Evolutionary conservation across 2,888 invertebrate species (phyloP).

Genomic region (Stenichneumon culpator): DNA sequence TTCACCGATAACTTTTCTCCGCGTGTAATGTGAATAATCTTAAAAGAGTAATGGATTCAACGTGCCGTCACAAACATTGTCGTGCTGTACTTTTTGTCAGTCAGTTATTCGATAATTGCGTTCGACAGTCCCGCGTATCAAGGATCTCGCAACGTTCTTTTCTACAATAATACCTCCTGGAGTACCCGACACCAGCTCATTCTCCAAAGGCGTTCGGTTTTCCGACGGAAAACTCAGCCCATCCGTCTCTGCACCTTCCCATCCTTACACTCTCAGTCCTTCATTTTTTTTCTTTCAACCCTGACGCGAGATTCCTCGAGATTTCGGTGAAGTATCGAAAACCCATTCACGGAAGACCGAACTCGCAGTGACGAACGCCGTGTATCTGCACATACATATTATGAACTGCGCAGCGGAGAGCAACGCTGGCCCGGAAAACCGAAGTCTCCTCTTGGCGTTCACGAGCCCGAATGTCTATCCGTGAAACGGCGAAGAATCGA

Average conservation of each 20-base stretch:
- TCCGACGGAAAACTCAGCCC: slow-evolving; percentile 41
- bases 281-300: slow-evolving; percentile 19
- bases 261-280: slow-evolving; percentile 8
- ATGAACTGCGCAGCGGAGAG: not conserved
- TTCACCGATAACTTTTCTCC: too few relatives aligned
- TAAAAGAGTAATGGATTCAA: too few relatives aligned
- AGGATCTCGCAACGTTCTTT: not conserved
- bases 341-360: slow-evolving; percentile 55
- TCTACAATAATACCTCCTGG: slow-evolving; percentile 19
- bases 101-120: slow-evolving; percentile 23
- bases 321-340: slow-evolving; percentile 30
- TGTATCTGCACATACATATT: slow-evolving; percentile 4
- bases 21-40: too few relatives aligned
- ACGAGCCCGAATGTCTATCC: slow-evolving; percentile 28
- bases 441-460: slow-evolving; percentile 21
- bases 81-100: not conserved
- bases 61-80: not conserved
- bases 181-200: slow-evolving; percentile 52
- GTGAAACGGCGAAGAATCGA: slow-evolving; percentile 23
- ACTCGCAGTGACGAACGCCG: not conserved
- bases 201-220: slow-evolving; percentile 52
- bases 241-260: slow-evolving; percentile 23
- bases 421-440: not conserved
- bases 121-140: not conserved
- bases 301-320: slow-evolving; percentile 28